Conservation (phyloP, 2,113 vertebrate genomes). For the Thunnus maccoyii region DNA sequence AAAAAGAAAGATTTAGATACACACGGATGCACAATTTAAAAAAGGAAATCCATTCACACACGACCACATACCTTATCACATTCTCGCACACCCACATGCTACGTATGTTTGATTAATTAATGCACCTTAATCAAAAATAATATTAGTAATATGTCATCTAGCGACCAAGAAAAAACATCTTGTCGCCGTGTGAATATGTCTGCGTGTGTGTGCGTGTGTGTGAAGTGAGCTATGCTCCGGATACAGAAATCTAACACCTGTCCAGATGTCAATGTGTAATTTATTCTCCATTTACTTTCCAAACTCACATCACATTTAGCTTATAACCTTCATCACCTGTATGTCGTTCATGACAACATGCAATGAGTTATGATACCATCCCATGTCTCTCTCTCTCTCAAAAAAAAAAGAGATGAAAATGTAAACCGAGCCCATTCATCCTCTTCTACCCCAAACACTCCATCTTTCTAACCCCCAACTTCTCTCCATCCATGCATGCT, state of each 20-base stretch:
- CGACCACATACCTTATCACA: background rate
- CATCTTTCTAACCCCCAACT: background rate
- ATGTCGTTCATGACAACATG: background rate
- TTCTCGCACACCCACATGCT: background rate
- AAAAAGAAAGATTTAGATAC: background rate
- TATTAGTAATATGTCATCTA: conserved; percentile 20
- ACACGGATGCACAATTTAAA: background rate
- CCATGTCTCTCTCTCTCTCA: background rate
- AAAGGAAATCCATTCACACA: background rate
- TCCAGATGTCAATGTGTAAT: conserved; percentile 1
- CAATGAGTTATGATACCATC: background rate
- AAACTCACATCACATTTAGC: conserved; percentile 12
- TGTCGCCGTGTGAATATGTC: background rate
- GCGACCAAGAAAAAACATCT: background rate
- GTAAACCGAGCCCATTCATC: conserved; percentile 19
- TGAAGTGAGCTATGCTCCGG: background rate
- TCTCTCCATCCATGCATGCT: conserved; percentile 1
- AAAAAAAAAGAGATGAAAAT: conserved; percentile 8
- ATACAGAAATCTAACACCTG: background rate
- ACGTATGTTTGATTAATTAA: conserved; percentile 12
- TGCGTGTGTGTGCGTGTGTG: background rate
- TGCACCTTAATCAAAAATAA: conserved; percentile 19
- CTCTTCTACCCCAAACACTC: background rate
- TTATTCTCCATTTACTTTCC: background rate
- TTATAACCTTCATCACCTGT: background rate